These are phyloP conservation scores for Porites lobata DNA, from an alignment of 92 coral and sea anemone genomes.

Conservation along the genomic window DNA sequence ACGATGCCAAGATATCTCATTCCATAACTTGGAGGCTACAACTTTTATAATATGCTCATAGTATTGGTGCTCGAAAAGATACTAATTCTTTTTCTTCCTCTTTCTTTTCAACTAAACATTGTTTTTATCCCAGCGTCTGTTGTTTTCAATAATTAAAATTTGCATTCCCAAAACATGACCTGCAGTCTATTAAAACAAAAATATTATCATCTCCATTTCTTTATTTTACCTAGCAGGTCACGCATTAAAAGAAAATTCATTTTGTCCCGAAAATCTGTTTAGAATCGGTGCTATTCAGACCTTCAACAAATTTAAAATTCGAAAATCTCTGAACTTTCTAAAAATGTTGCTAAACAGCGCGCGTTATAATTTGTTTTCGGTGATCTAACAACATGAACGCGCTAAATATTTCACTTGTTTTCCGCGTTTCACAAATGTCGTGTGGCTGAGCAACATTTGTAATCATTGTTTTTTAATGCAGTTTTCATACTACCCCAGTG, in stretches of 20 bases:
- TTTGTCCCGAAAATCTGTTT: neutral
- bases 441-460: neutral
- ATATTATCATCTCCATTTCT: neutral
- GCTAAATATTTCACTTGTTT: neutral
- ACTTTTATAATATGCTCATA: too few species aligned
- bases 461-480: neutral
- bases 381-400: neutral
- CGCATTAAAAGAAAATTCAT: neutral
- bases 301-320: neutral
- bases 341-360: neutral
- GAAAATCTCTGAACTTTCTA: neutral
- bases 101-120: constrained; percentile 7
- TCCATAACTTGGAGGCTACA: too few species aligned
- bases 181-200: neutral
- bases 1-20: too few species aligned
- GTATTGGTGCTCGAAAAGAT: neutral
- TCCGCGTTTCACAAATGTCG: neutral
- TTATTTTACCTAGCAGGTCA: neutral
- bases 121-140: constrained; percentile 12
- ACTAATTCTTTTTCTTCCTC: neutral
- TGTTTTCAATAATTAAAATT: constrained; percentile 4
- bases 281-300: neutral
- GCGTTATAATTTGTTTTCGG: neutral
- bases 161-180: neutral
- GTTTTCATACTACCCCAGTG: neutral